Base-by-base conservation (phyloP, 2,113 vertebrate species). In the Nettapus auritus region DNA sequence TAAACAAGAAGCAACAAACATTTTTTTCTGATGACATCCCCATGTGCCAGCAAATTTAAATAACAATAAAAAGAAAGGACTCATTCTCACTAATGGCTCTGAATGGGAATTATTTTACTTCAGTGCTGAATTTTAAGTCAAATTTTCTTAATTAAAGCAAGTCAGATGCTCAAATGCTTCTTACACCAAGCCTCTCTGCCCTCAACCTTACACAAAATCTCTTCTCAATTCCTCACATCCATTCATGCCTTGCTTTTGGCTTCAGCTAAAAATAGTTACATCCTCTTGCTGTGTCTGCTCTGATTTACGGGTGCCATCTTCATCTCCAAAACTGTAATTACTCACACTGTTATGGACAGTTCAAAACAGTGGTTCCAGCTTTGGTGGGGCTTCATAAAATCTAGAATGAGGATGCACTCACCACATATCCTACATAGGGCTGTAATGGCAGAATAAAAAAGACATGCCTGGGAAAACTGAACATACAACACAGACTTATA, bases 1-100 rank as follows among this genome's bases (percentile, higher is more conserved):
- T 87, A 89, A 96, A 96, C 76, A 96, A 88, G 89, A 85, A 95
- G 56, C 48, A 90, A 94, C 82, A 89, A 94, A 67, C 76, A 93
- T 86, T 90, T 60, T 60, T 66, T 89, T 86, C 67, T 52, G 81
- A 71, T 79, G 77, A 90, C 86, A 95, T 62, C 19, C 22, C 33
- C 40, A 34, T 53, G 53, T 26, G 53, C 28, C 16, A 79, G 31
- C 46, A 53, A 25, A 79, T 89, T 87, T 69, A 89, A 92, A 66
- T 40, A 74, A 82, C 53, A 91, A 82, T 13, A 59, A 53, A 85
- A 85, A n/a, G 22, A 90, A 81, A 88, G 64, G 38, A 88, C 38
- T 92, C 71, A 68, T 74, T 91, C 64, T 81, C 53, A 82, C 40
- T n/a, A 53, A 78, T 22, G 29, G 40, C 21, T 88, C 82, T 77